phyloP scores from a whole-genome alignment of 2,113 vertebrate species.

The Apistogramma diplotaenia region DNA sequence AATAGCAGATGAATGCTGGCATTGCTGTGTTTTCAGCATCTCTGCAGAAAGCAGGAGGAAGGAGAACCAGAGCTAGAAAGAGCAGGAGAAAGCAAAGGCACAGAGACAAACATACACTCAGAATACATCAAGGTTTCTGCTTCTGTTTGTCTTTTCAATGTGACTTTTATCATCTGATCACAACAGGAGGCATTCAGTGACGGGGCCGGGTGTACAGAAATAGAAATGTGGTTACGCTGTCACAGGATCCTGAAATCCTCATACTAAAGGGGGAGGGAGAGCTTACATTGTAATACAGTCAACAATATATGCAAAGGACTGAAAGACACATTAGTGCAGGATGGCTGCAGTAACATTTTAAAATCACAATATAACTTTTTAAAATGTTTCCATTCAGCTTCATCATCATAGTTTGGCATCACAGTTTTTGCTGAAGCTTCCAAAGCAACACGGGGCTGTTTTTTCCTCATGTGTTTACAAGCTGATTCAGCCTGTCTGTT shows the following conservation, averaged over 20 bases:
- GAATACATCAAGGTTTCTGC: conserved; percentile 56
- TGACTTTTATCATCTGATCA: conserved; percentile 66
- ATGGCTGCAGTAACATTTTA: background rate
- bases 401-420: background rate
- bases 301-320: background rate
- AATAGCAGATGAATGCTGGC: background rate
- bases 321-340: background rate
- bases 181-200: conserved; percentile 24
- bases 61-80: background rate
- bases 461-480: background rate
- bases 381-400: background rate
- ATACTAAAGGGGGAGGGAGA: conserved; percentile 18
- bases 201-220: conserved; percentile 36
- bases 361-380: background rate
- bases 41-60: background rate
- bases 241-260: conserved; percentile 29
- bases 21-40: background rate
- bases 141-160: conserved; percentile 60
- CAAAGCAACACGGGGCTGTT: background rate
- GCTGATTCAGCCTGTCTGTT: background rate
- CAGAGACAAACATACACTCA: conserved; percentile 10
- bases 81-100: conserved; percentile 44
- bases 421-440: background rate
- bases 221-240: conserved; percentile 50
- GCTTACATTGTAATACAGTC: conserved; percentile 52